A percentile compares a stretch with the other conserved stretches of the same genome.
Conservation (phyloP, 2,888 invertebrate genomes). For the Horisme vitalbata region DNA sequence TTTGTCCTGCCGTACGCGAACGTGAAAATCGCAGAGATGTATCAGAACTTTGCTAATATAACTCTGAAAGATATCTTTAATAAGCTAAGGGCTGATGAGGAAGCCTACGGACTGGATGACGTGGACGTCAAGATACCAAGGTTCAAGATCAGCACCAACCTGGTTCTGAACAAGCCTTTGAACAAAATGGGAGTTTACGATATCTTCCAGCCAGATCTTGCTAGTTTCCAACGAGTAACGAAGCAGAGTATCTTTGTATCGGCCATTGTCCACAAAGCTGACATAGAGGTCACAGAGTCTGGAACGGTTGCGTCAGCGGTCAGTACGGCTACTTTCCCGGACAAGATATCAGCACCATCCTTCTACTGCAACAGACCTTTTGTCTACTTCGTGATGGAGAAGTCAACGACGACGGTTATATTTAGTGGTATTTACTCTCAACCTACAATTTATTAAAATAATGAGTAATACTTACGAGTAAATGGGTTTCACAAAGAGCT, state of each 20-base stretch:
- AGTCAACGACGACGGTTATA: slow-evolving; percentile 72
- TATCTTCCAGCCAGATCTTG: slow-evolving; percentile 82
- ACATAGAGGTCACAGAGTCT: slow-evolving; percentile 89
- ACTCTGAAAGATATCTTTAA: slow-evolving; percentile 76
- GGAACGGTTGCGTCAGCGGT: slow-evolving; percentile 87
- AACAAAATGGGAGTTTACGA: slow-evolving; percentile 27
- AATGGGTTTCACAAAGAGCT: too few relatives aligned
- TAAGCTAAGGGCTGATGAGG: slow-evolving; percentile 69
- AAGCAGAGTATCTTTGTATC: slow-evolving; percentile 75
- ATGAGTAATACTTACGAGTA: too few relatives aligned
- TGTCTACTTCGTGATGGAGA: slow-evolving; percentile 86
- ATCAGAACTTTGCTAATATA: slow-evolving; percentile 70
- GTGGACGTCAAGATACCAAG: slow-evolving; percentile 86
- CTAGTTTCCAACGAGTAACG: slow-evolving; percentile 74
- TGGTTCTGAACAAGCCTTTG: slow-evolving; percentile 80
- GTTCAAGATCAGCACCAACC: slow-evolving; percentile 82
- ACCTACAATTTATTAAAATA: slow-evolving; percentile 58
- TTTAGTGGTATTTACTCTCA: slow-evolving; percentile 69
- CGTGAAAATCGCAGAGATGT: slow-evolving; percentile 75
- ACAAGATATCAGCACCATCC: slow-evolving; percentile 80
- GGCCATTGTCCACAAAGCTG: slow-evolving; percentile 86
- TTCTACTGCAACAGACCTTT: slow-evolving; percentile 86
- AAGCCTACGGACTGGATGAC: slow-evolving; percentile 83
- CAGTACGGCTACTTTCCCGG: slow-evolving; percentile 72
- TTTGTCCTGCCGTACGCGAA: slow-evolving; percentile 85